Evolutionary conservation across 1,140 invertebrate genomes (phyloP).

Genomic region (Lepidostoma basale): DNA sequence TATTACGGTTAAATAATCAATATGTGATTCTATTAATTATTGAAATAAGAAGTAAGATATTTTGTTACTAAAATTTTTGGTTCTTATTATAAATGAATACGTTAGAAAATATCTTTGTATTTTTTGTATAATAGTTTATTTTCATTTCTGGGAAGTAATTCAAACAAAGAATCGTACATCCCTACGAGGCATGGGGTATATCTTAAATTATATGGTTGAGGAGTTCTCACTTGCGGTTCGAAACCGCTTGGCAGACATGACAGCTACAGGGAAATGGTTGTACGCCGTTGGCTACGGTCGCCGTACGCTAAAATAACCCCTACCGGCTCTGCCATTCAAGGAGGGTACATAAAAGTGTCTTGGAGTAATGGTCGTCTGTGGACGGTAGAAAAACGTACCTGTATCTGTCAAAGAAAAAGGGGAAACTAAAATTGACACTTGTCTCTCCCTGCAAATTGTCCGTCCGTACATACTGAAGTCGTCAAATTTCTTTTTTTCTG

Average conservation of each 20-base stretch:
- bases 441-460: slow-evolving; percentile 1
- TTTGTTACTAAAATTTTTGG: too few species aligned
- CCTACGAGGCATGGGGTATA: slow-evolving; percentile 6
- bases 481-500: too few species aligned
- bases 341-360: slow-evolving; percentile 18
- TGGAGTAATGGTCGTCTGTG: not conserved
- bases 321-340: not conserved
- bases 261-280: slow-evolving; percentile 17
- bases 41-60: too few species aligned
- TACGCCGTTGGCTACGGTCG: slow-evolving; percentile 7
- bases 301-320: slow-evolving; percentile 15
- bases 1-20: too few species aligned
- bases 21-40: too few species aligned
- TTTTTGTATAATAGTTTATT: too few species aligned
- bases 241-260: slow-evolving; percentile 23
- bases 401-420: slow-evolving; percentile 10
- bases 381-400: slow-evolving; percentile 10
- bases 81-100: too few species aligned
- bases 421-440: slow-evolving; percentile 16
- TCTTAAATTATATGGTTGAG: slow-evolving; percentile 23
- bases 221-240: slow-evolving; percentile 27
- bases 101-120: too few species aligned
- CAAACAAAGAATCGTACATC: slow-evolving; percentile 3
- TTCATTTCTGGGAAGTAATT: too few species aligned
- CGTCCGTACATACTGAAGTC: too few species aligned